Percentiles rank a stretch among this genome's conserved stretches.
These are phyloP conservation scores for Hylyphantes graminicola DNA, from an alignment of 1,140 invertebrate species.

Conservation along the genomic window DNA sequence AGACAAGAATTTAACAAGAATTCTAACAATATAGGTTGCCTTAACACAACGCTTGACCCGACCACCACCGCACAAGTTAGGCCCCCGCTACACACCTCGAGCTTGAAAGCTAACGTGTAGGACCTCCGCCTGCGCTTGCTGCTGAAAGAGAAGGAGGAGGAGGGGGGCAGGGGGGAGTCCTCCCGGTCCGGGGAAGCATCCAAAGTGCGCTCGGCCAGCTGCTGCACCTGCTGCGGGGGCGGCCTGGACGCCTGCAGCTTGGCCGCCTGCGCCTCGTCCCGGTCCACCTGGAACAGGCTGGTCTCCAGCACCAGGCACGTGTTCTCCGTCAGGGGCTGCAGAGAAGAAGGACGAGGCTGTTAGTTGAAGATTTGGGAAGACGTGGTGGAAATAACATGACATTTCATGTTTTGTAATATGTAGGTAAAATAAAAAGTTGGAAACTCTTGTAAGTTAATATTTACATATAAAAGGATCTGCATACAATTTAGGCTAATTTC, in stretches of 20 bases:
- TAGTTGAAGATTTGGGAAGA: not conserved
- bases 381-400: not conserved
- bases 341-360: not conserved
- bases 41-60: too few species aligned
- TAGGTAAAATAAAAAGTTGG: not conserved
- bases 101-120: conserved; percentile 60
- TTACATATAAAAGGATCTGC: too few species aligned
- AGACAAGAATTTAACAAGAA: too few species aligned
- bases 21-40: too few species aligned
- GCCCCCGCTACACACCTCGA: conserved; percentile 53
- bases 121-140: conserved; percentile 58
- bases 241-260: not conserved
- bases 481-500: too few species aligned
- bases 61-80: too few species aligned
- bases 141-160: conserved; percentile 57
- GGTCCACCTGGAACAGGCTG: conserved; percentile 36
- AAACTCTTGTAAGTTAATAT: too few species aligned
- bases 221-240: conserved; percentile 40
- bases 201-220: conserved; percentile 46
- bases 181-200: conserved; percentile 56
- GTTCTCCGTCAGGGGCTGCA: conserved; percentile 51
- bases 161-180: conserved; percentile 46
- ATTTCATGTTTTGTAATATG: not conserved
- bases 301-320: conserved; percentile 53
- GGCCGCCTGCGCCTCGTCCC: conserved; percentile 43